Evolutionary conservation across 1,140 invertebrate species (phyloP).

Genomic region (Adelges cooleyi): DNA sequence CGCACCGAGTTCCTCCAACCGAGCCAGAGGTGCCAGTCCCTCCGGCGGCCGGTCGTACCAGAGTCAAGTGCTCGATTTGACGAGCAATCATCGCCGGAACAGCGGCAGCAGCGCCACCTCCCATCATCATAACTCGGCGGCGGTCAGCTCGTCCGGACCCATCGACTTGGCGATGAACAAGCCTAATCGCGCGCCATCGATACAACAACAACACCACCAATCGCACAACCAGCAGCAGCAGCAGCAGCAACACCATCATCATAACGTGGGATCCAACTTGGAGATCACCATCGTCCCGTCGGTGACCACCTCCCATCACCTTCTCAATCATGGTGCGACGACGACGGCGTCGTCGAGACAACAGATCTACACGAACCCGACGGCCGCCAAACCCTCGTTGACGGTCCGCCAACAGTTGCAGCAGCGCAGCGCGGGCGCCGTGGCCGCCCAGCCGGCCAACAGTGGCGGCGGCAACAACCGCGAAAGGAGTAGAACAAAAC

Average conservation of each 20-base stretch:
- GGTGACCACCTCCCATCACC: not conserved
- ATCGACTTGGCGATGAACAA: not conserved
- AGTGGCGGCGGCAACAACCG: no score
- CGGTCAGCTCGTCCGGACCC: not conserved
- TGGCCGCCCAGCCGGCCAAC: no score
- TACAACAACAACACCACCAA: no score
- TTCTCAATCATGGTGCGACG: no score
- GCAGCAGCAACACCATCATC: not conserved
- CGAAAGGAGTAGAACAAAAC: no score
- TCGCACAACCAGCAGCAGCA: not conserved
- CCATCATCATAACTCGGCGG: not conserved
- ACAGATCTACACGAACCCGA: not conserved
- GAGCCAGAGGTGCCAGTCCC: no score
- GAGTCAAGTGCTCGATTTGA: not conserved
- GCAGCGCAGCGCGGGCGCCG: not conserved
- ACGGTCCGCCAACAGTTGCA: not conserved
- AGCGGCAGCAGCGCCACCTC: no score
- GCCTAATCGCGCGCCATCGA: not conserved
- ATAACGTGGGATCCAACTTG: not conserved
- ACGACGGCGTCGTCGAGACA: not conserved
- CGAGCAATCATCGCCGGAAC: not conserved
- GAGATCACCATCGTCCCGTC: constrained; percentile 8
- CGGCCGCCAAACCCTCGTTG: not conserved
- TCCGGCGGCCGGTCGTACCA: not conserved
- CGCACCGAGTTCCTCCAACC: not conserved